phyloP scores from a whole-genome alignment of 2,888 invertebrate genomes.

The Miltochrista miniata region DNA sequence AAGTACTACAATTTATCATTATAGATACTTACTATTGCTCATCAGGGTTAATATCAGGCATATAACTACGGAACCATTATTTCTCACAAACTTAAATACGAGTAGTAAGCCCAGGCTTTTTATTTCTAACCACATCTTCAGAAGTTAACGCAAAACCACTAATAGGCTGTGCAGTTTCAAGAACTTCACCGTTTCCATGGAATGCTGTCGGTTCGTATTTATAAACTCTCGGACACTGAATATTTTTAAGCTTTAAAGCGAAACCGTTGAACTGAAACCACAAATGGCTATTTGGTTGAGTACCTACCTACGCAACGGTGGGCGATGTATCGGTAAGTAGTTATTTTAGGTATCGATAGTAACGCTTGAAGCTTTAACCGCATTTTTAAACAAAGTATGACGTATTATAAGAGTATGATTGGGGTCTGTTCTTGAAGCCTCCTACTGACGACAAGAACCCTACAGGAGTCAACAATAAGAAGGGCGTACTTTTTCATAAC shows the following conservation, averaged over 20 bases:
- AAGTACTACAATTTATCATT: too few relatives aligned
- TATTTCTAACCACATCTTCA: slow-evolving; percentile 58
- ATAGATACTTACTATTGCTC: too few relatives aligned
- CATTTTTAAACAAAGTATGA: too few relatives aligned
- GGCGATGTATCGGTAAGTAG: too few relatives aligned
- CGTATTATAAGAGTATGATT: too few relatives aligned
- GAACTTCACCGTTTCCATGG: slow-evolving; percentile 47
- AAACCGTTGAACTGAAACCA: background rate
- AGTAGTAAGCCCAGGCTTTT: slow-evolving; percentile 20
- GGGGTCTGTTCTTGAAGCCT: too few relatives aligned
- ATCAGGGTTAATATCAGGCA: too few relatives aligned
- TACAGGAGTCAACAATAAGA: too few relatives aligned
- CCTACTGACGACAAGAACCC: too few relatives aligned
- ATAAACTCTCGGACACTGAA: background rate
- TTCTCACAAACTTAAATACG: background rate
- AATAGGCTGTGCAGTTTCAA: slow-evolving; percentile 67
- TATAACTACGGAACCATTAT: slow-evolving; percentile 5
- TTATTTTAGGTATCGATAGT: too few relatives aligned
- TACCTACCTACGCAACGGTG: background rate
- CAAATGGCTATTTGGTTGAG: background rate
- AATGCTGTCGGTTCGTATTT: slow-evolving; percentile 9
- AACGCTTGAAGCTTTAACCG: too few relatives aligned
- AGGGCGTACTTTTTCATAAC: too few relatives aligned
- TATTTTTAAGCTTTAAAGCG: background rate
- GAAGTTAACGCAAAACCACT: slow-evolving; percentile 65